phyloP scores from a whole-genome alignment of 2,797 vertebrate species.

The Lindbergichthys nudifrons region DNA sequence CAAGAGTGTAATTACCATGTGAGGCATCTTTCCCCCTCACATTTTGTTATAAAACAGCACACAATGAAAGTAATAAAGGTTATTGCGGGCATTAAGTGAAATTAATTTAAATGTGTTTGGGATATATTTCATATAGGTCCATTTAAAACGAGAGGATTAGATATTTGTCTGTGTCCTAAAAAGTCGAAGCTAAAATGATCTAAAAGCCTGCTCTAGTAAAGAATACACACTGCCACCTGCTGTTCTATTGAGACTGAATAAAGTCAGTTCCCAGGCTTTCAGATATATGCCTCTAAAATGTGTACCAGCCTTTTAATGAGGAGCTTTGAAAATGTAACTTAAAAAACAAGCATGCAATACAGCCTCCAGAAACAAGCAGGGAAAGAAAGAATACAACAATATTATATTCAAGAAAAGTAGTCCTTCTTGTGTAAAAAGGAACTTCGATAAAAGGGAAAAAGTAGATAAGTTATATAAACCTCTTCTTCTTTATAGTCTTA shows the following conservation, averaged over 20 bases:
- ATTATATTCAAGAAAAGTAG: background rate
- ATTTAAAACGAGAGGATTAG: background rate
- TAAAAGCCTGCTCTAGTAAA: background rate
- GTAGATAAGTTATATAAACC: too few relatives aligned
- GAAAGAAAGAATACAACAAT: background rate
- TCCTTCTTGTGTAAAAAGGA: too few relatives aligned
- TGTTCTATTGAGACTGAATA: slow-evolving; percentile 16
- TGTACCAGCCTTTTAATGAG: background rate
- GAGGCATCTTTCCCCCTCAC: background rate
- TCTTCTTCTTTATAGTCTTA: too few relatives aligned
- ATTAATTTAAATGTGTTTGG: background rate
- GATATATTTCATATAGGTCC: background rate
- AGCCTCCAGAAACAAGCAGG: background rate
- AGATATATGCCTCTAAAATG: background rate
- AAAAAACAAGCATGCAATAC: background rate
- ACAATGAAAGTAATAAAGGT: background rate
- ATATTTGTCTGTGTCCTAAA: background rate
- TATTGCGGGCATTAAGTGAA: background rate
- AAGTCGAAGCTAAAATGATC: background rate
- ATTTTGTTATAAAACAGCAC: background rate
- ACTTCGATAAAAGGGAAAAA: too few relatives aligned
- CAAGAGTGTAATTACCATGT: background rate
- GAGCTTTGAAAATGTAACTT: background rate
- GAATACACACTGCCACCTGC: slow-evolving; percentile 47
- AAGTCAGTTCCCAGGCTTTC: background rate